Evolutionary conservation across 1,140 invertebrate species (phyloP), one percentile per base, ranked within the genome.

Genomic region (Radopholus similis): DNA sequence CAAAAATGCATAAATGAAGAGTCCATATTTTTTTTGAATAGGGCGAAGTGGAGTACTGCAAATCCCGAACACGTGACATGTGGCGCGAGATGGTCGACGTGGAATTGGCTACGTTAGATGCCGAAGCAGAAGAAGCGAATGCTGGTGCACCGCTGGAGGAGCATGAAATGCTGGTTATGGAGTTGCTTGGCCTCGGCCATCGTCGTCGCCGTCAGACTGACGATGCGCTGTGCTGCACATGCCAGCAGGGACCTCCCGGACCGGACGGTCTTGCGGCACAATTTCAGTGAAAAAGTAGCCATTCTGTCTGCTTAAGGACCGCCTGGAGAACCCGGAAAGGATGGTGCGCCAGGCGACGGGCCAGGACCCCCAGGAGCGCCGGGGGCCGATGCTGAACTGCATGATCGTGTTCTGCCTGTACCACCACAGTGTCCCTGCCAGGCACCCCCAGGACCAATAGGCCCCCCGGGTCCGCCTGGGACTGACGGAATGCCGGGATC

Each of bases 21-120:
- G 53, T 40, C 53, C 13, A 55, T 18, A 55, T 55, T 18, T 60
- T 49, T 4, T 60, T n/a, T 49, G 8, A 34, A 64, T 62, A 63
- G 76, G 77, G 81, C 30, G 79, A 81, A 66, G 79, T 81, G 13
- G 80, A 81, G 37, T 81, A 78, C 65, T 81, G 79, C 71, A 79
- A 78, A 58, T 75, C 74, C 21, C 72, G 79, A 4, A 70, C 74
- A 8, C 68, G 74, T 4, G 81, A 81, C 53, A 83, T 81, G 78
- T 81, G 79, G 79, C 55, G 66, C 6, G 71, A 83, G 65, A 83
- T 81, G 81, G 66, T 81, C 18, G 79, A 81, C 21, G 72, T 81
- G 18, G 76, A 70, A 21, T 64, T 79, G 6, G 67, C 64, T n/a
- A 56, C 64, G 21, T 11, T 66, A 32, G 64, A 66, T 15, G 15